Evolutionary conservation across 2,797 vertebrate genomes (phyloP), one percentile per base, ranked within the genome.

Genomic region (Brachyalestes nurse): DNA sequence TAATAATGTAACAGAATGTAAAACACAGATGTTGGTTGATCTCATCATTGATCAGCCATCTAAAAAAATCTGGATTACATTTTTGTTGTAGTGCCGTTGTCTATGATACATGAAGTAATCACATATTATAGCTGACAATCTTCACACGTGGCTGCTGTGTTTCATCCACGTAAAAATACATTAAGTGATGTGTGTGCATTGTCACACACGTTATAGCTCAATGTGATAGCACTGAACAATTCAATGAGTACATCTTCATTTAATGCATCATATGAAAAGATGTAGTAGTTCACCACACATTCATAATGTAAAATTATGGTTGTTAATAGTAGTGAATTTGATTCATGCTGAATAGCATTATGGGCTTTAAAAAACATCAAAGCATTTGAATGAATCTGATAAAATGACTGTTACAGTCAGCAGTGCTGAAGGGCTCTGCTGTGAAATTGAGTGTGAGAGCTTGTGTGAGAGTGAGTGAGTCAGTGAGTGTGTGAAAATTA

Each of bases 391-490:
- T 40, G 23, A 73, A 72, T 64, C 61, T 6, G 1, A 64, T 4
- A 9, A 82, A 66, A 49, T 25, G 9, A 61, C 19, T n/a, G 25
- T 53, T 45, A 23, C 71, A 42, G 62, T 49, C 8, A 60, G 61
- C 53, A 45, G 66, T 19, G 62, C 62, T 65, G 62, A 65, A 38
- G 34, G 34, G 34, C 34, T 65, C 40, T 40, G 62, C 28, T 73
- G 28, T 72, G 70, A 40, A 25, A 42, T 21, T 76, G 42, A 38
- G 28, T 49, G 51, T 47, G 72, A 34, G 64, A 71, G 51, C 13
- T 21, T 64, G 6, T 47, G 21, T 70, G 47, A 4, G 8, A 21
- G 42, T 64, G 49, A 38, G 75, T 57, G 64, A 55, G 28, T 67
- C 17, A 55, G 75, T 77, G 34, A 40, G 28, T 45, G 49, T 58